Evolutionary conservation across 2,888 invertebrate genomes (phyloP).

Genomic region (Willowsia nigromaculata): DNA sequence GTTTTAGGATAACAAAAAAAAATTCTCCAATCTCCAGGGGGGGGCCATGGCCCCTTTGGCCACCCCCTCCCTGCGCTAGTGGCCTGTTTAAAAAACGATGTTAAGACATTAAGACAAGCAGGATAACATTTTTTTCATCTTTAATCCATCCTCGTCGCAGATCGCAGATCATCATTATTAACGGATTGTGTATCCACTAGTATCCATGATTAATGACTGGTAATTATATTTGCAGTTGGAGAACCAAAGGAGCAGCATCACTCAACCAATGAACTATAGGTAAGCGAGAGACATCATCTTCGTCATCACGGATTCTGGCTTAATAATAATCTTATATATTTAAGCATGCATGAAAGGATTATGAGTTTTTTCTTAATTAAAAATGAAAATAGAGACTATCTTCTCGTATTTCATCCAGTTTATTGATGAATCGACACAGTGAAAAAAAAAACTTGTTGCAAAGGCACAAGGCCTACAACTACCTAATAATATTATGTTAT

Average conservation of each 20-base stretch:
- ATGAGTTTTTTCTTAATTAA: constrained; percentile 4
- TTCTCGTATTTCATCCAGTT: too few relatives aligned
- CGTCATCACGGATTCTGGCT: neutral
- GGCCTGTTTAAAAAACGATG: neutral
- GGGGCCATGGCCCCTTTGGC: too few relatives aligned
- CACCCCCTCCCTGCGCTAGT: too few relatives aligned
- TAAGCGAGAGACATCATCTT: too few relatives aligned
- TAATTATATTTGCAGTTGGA: neutral
- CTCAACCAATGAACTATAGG: too few relatives aligned
- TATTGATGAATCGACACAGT: too few relatives aligned
- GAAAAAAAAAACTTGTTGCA: neutral
- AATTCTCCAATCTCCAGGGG: constrained; percentile 79
- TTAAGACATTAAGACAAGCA: neutral
- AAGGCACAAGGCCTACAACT: neutral
- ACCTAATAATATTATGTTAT: neutral
- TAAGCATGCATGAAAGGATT: constrained; percentile 10
- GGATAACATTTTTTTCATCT: neutral
- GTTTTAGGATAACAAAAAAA: constrained; percentile 80
- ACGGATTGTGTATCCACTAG: neutral
- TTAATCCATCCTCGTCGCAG: neutral
- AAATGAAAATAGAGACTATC: too few relatives aligned
- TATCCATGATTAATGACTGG: neutral
- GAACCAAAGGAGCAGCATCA: too few relatives aligned
- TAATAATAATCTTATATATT: neutral
- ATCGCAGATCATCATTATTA: neutral